phyloP scores from a whole-genome alignment of 2,113 vertebrate genomes.

The Macrotus californicus region DNA sequence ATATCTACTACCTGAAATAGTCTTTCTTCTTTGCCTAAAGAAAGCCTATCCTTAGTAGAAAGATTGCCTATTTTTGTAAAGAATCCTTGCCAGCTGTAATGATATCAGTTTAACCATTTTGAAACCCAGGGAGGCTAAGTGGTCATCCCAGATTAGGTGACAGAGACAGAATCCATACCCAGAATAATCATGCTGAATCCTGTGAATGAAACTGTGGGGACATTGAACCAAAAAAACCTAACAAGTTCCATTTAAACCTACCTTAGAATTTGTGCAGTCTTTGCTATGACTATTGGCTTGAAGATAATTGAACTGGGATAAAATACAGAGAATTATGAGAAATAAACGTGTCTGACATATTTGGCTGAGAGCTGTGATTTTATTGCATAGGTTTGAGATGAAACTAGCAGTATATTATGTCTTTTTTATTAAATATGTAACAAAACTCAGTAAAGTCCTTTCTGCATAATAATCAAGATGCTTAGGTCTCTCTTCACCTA shows the following conservation, averaged over 20 bases:
- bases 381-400: not conserved
- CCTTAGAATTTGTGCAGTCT: not conserved
- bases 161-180: not conserved
- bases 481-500: not conserved
- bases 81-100: not conserved
- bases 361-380: not conserved
- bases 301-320: not conserved
- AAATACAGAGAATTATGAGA: not conserved
- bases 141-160: not conserved
- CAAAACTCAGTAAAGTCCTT: not conserved
- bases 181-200: not conserved
- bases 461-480: slow-evolving; percentile 10
- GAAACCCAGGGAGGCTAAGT: not conserved
- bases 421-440: not conserved
- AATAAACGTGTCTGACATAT: not conserved
- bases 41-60: not conserved
- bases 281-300: not conserved
- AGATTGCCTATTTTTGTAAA: not conserved
- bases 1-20: not conserved
- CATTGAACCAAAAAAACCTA: not conserved
- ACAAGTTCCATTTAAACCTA: not conserved
- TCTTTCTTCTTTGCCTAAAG: not conserved
- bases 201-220: not conserved
- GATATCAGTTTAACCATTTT: not conserved
- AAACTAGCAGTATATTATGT: not conserved